Evolutionary conservation across 2,113 vertebrate genomes (phyloP), one percentile per base, ranked within the genome.

Genomic region (Echinops telfairi): DNA sequence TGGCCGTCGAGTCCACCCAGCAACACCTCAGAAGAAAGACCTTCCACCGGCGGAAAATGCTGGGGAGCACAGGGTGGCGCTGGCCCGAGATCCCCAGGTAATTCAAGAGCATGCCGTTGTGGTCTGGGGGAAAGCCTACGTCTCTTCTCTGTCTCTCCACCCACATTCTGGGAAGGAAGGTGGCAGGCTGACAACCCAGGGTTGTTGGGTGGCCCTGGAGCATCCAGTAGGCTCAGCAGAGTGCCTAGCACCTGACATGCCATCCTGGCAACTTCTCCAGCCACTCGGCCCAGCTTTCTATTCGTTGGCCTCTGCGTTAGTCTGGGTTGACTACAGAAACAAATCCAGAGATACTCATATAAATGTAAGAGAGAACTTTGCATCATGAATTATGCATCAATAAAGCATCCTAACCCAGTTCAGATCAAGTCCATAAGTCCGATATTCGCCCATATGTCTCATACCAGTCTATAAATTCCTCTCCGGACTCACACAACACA

Each of bases 141-240:
- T n/a, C 9, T 36, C 23, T 14, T 12, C 12, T 53, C 47, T 53
- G 10, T 53, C 47, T 53, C 47, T 7, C 10, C 12, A 14, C 47
- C 47, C 47, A 15, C 16, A 11, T 36, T 25, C 23, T 0, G 7
- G 20, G 25, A n/a, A 57, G 36, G 19, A 73, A n/a, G 53, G 27
- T 0, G 43, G 3, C 8, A 3, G 75, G 3, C 0, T 38, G 86
- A 68, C 8, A 17, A 0, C 0, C 0, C 0, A 31, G 73, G n/a
- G 29, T 47, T 25, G 0, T 23, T 7, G 20, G 25, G 53, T 47
- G 57, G 62, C 53, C 53, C 3, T 4, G 2, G 17, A 0, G 16
- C 33, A 29, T 19, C 47, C 5, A 0, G 3, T 0, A 12, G 86
- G 40, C 58, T 25, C 4, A 6, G 40, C 23, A 43, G 70, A 17